Conservation (phyloP, 2,797 vertebrate species). For the Cryptoblepharus egeriae region DNA sequence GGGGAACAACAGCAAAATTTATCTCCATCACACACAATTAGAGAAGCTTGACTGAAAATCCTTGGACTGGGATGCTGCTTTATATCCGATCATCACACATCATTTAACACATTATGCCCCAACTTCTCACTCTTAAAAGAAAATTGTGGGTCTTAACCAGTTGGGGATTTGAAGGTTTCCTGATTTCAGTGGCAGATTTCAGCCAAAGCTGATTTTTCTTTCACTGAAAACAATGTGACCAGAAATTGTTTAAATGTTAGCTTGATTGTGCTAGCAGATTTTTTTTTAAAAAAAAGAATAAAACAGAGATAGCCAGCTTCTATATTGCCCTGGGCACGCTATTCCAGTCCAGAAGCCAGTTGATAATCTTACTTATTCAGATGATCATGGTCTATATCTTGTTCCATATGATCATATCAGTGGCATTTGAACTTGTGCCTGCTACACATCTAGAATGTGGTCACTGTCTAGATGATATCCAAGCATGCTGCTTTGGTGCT, state of each 20-base stretch:
- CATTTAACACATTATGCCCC: slow-evolving; percentile 18
- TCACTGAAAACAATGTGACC: neutral
- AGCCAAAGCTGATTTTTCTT: no score
- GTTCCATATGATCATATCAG: no score
- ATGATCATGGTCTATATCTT: no score
- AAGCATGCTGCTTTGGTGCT: no score
- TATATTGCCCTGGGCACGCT: neutral
- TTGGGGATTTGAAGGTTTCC: neutral
- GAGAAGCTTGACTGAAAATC: slow-evolving; percentile 74
- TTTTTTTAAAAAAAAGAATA: neutral
- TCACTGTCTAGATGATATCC: no score
- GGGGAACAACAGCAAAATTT: slow-evolving; percentile 44
- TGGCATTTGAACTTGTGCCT: no score
- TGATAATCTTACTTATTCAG: no score
- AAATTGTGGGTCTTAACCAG: neutral
- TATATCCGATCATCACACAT: slow-evolving; percentile 55
- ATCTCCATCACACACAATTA: slow-evolving; percentile 78
- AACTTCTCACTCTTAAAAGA: neutral
- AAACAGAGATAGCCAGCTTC: neutral
- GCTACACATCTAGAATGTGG: no score
- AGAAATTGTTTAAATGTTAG: neutral
- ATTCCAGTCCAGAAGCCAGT: neutral
- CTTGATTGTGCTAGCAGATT: neutral
- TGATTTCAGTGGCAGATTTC: neutral
- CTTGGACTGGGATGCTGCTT: slow-evolving; percentile 80